phyloP scores from a whole-genome alignment of 1,140 invertebrate genomes.

The Zaprionus ghesquierei region DNA sequence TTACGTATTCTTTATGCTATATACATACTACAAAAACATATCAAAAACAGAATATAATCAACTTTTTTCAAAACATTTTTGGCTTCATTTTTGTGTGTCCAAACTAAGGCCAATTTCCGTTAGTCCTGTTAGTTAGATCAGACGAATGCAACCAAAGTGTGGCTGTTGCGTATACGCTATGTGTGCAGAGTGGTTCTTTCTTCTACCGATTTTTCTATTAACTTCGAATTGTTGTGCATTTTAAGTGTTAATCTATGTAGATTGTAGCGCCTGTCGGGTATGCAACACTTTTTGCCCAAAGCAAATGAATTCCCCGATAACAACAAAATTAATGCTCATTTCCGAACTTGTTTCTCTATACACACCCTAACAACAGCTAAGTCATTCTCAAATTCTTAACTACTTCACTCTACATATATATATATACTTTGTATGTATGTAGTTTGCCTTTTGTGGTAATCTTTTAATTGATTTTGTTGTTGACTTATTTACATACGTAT shows the following conservation, averaged over 20 bases:
- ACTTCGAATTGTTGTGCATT: slow-evolving; percentile 7
- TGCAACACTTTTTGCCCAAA: slow-evolving; percentile 30
- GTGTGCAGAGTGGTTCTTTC: neutral
- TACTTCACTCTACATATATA: slow-evolving; percentile 18
- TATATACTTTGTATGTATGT: slow-evolving; percentile 5
- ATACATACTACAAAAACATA: slow-evolving; percentile 9
- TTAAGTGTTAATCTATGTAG: slow-evolving; percentile 3
- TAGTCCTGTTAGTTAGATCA: slow-evolving; percentile 21
- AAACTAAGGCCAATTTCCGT: slow-evolving; percentile 27
- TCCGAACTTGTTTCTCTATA: neutral
- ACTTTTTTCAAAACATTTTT: slow-evolving; percentile 24
- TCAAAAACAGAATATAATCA: neutral
- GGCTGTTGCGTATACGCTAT: neutral
- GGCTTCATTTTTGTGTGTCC: slow-evolving; percentile 51
- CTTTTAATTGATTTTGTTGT: slow-evolving; percentile 35
- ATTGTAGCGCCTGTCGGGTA: slow-evolving; percentile 28
- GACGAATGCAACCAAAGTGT: slow-evolving; percentile 12
- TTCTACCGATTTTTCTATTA: neutral
- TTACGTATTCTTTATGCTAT: neutral
- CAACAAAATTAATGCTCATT: neutral
- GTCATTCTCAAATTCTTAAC: neutral
- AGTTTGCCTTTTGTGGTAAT: slow-evolving; percentile 19
- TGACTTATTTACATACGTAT: neutral
- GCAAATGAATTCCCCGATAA: neutral
- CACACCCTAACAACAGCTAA: slow-evolving; percentile 17